Conservation (phyloP, 2,113 vertebrate genomes). For the Baryphthengus martii region DNA sequence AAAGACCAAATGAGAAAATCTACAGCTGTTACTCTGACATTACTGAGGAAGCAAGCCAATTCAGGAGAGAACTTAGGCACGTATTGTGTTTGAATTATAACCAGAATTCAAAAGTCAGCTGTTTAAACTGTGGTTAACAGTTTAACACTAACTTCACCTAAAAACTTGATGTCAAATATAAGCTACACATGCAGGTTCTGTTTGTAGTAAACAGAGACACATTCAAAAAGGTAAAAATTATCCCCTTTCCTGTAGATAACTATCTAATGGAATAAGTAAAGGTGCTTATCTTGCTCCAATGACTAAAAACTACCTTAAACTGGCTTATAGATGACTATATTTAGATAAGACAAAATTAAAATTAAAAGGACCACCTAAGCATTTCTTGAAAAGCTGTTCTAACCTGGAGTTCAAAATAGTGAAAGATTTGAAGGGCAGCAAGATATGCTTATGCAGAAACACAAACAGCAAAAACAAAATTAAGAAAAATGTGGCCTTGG, state of each 20-base stretch:
- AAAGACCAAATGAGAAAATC: neutral
- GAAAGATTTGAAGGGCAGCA: neutral
- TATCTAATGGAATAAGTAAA: slow-evolving; percentile 12
- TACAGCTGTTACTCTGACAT: neutral
- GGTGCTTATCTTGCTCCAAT: slow-evolving; percentile 15
- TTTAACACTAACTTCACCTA: neutral
- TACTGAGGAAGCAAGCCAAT: neutral
- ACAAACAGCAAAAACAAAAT: neutral
- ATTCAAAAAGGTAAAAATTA: neutral
- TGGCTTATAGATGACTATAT: neutral
- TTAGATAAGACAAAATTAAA: slow-evolving; percentile 45
- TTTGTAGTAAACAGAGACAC: neutral
- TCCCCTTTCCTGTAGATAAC: neutral
- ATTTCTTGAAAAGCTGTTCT: neutral
- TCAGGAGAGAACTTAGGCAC: neutral
- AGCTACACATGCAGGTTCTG: neutral
- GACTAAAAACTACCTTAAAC: slow-evolving; percentile 36
- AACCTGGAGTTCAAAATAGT: neutral
- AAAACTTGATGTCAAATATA: neutral
- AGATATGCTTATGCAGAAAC: neutral
- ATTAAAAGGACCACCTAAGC: slow-evolving; percentile 24
- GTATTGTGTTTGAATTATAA: neutral
- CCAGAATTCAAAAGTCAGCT: neutral
- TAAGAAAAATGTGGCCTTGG: neutral
- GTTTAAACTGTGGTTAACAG: neutral